phyloP scores from a whole-genome alignment of 1,140 invertebrate species.

The Eumeta japonica region DNA sequence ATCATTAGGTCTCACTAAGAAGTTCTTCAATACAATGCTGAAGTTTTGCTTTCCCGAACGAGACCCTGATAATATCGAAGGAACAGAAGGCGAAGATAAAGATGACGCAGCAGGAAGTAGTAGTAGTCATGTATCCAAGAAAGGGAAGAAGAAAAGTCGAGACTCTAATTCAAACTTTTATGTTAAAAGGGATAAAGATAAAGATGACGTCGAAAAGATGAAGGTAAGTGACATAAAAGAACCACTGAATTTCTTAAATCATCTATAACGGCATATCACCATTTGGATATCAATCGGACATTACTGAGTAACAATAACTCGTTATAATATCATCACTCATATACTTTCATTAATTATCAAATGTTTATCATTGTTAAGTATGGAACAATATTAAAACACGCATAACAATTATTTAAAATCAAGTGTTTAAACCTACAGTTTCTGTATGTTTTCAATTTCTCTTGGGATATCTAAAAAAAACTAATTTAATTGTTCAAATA shows the following conservation, averaged over 20 bases:
- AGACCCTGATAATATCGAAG: conserved; percentile 80
- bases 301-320: neutral
- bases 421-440: too few relatives aligned
- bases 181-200: conserved; percentile 81
- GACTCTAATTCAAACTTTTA: conserved; percentile 85
- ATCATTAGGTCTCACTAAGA: conserved; percentile 87
- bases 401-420: too few relatives aligned
- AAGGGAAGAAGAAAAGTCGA: conserved; percentile 56
- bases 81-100: conserved; percentile 63
- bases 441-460: too few relatives aligned
- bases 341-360: too few relatives aligned
- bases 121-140: conserved; percentile 50
- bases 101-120: conserved; percentile 46
- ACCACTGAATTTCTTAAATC: conserved; percentile 1
- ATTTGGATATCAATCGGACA: neutral
- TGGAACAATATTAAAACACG: too few relatives aligned
- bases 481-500: too few relatives aligned
- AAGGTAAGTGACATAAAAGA: conserved; percentile 72
- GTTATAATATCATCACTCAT: too few relatives aligned
- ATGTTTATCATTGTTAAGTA: too few relatives aligned
- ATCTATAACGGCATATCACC: neutral
- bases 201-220: conserved; percentile 98
- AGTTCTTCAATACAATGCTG: conserved; percentile 96
- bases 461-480: too few relatives aligned
- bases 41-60: conserved; percentile 99